Percentiles rank a stretch among this genome's conserved stretches.
Conservation (phyloP, 2,113 vertebrate species). For the Lophochroa leadbeateri region DNA sequence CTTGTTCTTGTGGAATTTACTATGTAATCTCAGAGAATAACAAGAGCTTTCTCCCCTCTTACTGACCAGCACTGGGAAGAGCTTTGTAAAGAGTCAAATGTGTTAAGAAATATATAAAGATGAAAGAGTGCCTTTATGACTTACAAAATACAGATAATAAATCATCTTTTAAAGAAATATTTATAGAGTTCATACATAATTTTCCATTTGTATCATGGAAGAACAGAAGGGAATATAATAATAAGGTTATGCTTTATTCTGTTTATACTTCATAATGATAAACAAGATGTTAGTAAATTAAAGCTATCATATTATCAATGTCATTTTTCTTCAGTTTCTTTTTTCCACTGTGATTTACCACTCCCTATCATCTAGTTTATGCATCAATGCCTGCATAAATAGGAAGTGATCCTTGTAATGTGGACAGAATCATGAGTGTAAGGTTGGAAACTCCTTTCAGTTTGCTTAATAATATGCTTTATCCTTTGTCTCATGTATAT, state of each 20-base stretch:
- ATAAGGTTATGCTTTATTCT: neutral
- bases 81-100: neutral
- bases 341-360: neutral
- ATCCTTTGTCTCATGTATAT: neutral
- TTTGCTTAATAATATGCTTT: neutral
- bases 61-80: neutral
- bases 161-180: neutral
- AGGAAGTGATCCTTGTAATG: constrained; percentile 4
- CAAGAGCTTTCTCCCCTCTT: neutral
- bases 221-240: neutral
- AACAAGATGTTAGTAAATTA: neutral
- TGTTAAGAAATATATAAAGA: neutral
- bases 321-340: neutral
- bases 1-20: neutral
- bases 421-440: neutral
- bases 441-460: neutral
- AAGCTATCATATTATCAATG: neutral
- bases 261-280: neutral
- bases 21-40: neutral
- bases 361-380: neutral
- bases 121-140: neutral
- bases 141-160: neutral
- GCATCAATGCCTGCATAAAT: neutral
- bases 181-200: neutral
- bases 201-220: neutral